Evolutionary conservation across 2,888 invertebrate species (phyloP), one percentile per base, ranked within the genome.

Genomic region (Polymixis flavicincta): DNA sequence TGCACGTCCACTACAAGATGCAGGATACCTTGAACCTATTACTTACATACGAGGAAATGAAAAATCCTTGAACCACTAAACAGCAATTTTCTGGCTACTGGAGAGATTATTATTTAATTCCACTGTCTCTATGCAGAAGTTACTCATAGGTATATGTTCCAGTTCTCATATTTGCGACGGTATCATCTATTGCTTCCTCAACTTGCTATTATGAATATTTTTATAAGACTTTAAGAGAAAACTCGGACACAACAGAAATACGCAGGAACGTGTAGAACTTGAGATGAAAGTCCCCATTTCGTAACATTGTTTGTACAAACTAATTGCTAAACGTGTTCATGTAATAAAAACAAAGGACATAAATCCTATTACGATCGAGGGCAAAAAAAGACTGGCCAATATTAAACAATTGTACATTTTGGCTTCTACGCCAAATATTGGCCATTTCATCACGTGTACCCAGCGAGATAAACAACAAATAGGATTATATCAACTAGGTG

Each of bases 41-140:
- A 71, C 7, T 17, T 17, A 14, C 6, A 42, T 28, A 32, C 48
- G 11, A 14, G 59, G 50, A 73, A 71, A 69, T 22, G 32, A 55
- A 50, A 45, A 55, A 66, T 72, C 60, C 42, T 25, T 70, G 48
- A 73, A 77, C 52, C 17, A 65, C n/a, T 63, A 37, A 72, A 54
- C 50, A 54, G 1, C 54, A 78, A 72, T 63, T 66, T 55, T 54
- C 59, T 63, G 32, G 28, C 17, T 64, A 70, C 50, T 67, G 28
- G 14, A 52, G n/a, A 61, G 13, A 52, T 50, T 67, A n/a, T 45
- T 73, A 70, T 82, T 63, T 71, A 78, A 81, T 68, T 74, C 57
- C 32, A 32, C 45, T 48, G 45, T 78, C 50, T 70, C 52, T 61
- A 71, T 65, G 74, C 74, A 25, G 63, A 74, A 54, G 78, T 70